Base-by-base conservation (phyloP, 2,888 invertebrate genomes). In the Aporophyla lueneburgensis region DNA sequence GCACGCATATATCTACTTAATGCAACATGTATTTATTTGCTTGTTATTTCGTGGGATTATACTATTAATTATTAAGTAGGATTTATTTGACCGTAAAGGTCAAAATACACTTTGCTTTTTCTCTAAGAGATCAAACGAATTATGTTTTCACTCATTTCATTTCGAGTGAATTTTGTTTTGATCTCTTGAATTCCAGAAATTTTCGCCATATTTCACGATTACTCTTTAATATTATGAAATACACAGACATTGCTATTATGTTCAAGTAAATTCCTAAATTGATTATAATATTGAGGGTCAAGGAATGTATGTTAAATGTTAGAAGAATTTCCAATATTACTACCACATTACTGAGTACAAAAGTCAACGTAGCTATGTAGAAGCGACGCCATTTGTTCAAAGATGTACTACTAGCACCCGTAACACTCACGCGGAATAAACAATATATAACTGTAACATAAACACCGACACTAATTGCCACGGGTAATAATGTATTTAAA, bases 281-380 rank as follows among this genome's bases (percentile, higher is more conserved):
- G 5, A 27, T 14, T n/a, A 77, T 51, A 12, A 69, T 5, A 56
- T 63, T 49, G 51, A 78, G 5, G 0, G 21, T 12, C 16, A 78
- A 53, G 12, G 6, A 5, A 0, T 33, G 14, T 1, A 59, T 7
- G 19, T 40, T 10, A 4, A 78, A 24, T 46, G 40, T 5, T 33
- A 14, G 10, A 19, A 46, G 9, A 7, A 78, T 0, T 53, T 46
- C 4, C 19, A 58, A 63, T 27, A 78, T 7, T 4, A 53, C 33
- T 5, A 58, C 46, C 5, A 78, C 14, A 49, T 78, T 71, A 10
- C 78, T 65, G 4, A 65, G 33, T 21, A 77, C 33, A 54, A 76
- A 76, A 76, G n/a, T 61, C 6, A 76, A 33, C 1, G 67, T 76
- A 5, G 76, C 67, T 56, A 76, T 62, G 16, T 68, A 76, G 27